phyloP scores from a whole-genome alignment of 1,140 invertebrate species.

The Rhizoglyphus robini region DNA sequence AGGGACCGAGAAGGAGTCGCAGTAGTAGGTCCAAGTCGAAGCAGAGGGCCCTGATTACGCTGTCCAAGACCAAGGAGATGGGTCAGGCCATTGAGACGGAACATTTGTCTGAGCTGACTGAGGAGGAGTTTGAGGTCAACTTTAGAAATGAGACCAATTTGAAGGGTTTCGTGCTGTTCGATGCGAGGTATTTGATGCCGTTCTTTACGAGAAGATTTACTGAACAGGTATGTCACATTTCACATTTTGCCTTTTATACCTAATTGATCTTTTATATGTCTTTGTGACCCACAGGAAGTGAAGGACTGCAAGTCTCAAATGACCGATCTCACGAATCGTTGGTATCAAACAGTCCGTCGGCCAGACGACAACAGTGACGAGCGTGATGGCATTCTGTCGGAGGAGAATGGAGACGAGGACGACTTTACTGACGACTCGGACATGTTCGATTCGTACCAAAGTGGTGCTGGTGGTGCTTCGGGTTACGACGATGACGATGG shows the following conservation, averaged over 20 bases:
- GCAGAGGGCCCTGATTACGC: slow-evolving; percentile 43
- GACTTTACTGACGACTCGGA: neutral
- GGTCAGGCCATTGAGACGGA: slow-evolving; percentile 91
- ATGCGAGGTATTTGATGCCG: slow-evolving; percentile 83
- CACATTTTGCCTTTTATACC: slow-evolving; percentile 10
- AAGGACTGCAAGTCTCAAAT: slow-evolving; percentile 90
- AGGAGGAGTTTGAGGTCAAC: slow-evolving; percentile 75
- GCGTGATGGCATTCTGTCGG: neutral
- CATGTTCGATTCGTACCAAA: neutral
- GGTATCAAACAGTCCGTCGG: slow-evolving; percentile 79
- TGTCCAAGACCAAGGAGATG: slow-evolving; percentile 95
- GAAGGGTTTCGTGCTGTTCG: slow-evolving; percentile 72
- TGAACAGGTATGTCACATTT: slow-evolving; percentile 48
- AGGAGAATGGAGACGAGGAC: neutral
- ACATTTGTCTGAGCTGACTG: slow-evolving; percentile 84
- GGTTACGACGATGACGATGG: neutral
- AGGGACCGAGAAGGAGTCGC: slow-evolving; percentile 37
- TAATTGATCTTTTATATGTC: neutral
- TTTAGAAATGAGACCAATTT: slow-evolving; percentile 39
- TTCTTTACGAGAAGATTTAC: slow-evolving; percentile 89
- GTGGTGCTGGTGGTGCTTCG: neutral
- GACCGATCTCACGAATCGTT: slow-evolving; percentile 86
- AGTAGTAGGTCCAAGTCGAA: slow-evolving; percentile 41
- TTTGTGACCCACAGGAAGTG: slow-evolving; percentile 51
- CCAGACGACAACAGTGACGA: slow-evolving; percentile 18